Evolutionary conservation across 2,113 vertebrate genomes (phyloP).

Genomic region (Spheniscus mendiculus): DNA sequence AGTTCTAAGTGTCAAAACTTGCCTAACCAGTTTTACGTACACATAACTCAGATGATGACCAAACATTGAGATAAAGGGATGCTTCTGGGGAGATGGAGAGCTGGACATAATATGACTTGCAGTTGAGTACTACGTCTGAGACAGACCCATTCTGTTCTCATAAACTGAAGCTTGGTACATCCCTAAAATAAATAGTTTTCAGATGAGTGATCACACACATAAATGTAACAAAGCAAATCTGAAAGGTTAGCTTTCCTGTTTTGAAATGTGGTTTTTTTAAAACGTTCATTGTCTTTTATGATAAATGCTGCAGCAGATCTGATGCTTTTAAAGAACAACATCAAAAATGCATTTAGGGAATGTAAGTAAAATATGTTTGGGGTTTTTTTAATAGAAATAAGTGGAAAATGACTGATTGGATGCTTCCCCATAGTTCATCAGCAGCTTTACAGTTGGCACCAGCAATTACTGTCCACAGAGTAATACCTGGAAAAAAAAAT

Average conservation of each 20-base stretch:
- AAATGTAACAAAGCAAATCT: not conserved
- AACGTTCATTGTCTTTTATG: rapidly evolving
- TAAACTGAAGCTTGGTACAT: not conserved
- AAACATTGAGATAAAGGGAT: not conserved
- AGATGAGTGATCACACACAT: not conserved
- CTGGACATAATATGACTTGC: not conserved
- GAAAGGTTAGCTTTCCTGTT: too few relatives aligned
- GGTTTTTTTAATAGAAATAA: not conserved
- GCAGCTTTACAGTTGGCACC: not conserved
- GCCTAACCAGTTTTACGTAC: not conserved
- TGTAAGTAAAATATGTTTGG: not conserved
- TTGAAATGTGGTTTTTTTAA: not conserved
- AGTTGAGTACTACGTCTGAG: not conserved
- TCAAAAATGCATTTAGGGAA: not conserved
- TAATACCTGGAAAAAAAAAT: not conserved
- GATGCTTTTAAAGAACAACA: not conserved
- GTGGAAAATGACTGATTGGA: not conserved
- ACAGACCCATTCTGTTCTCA: not conserved
- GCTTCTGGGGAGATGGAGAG: not conserved
- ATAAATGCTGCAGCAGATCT: not conserved
- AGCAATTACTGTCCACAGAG: not conserved
- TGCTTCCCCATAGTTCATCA: not conserved
- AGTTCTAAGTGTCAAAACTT: not conserved
- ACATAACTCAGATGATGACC: not conserved
- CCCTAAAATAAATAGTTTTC: not conserved